These are phyloP conservation scores for Sarcophaga variegata DNA, from an alignment of 2,888 invertebrate genomes.

Conservation along the genomic window DNA sequence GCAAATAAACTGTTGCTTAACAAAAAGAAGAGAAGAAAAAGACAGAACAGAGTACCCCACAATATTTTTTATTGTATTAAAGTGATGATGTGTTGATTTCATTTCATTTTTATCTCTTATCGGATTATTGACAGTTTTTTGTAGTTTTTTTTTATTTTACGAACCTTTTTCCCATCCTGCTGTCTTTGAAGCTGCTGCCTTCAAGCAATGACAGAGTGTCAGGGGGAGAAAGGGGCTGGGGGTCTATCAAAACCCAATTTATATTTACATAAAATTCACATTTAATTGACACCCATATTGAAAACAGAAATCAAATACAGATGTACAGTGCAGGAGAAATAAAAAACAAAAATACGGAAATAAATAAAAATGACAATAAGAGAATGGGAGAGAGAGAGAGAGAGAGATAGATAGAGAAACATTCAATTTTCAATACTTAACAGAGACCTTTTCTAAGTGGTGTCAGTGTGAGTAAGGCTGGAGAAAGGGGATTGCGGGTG, in stretches of 20 bases:
- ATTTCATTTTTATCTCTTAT: slow-evolving; percentile 46
- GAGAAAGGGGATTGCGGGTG: neutral
- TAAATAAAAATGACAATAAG: slow-evolving; percentile 33
- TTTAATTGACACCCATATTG: slow-evolving; percentile 64
- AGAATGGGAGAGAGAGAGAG: neutral
- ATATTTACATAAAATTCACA: slow-evolving; percentile 66
- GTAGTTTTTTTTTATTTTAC: slow-evolving; percentile 6
- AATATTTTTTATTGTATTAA: slow-evolving; percentile 28
- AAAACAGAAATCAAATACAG: slow-evolving; percentile 32
- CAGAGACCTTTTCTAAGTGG: slow-evolving; percentile 16
- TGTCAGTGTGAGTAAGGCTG: neutral
- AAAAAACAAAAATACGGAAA: neutral
- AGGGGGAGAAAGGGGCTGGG: slow-evolving; percentile 20
- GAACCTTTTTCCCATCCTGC: no score
- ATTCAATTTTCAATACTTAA: slow-evolving; percentile 53
- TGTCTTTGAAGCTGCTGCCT: no score
- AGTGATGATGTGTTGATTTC: slow-evolving; percentile 64
- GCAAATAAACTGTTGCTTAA: slow-evolving; percentile 1
- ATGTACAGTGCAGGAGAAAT: neutral
- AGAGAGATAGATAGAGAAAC: neutral
- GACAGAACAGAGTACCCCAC: neutral
- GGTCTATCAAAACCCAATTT: slow-evolving; percentile 48
- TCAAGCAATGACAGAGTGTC: no score
- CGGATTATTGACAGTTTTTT: slow-evolving; percentile 53
- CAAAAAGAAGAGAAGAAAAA: neutral